Evolutionary conservation across 2,113 vertebrate genomes (phyloP), one percentile per base, ranked within the genome.

Genomic region (Excalfactoria chinensis): DNA sequence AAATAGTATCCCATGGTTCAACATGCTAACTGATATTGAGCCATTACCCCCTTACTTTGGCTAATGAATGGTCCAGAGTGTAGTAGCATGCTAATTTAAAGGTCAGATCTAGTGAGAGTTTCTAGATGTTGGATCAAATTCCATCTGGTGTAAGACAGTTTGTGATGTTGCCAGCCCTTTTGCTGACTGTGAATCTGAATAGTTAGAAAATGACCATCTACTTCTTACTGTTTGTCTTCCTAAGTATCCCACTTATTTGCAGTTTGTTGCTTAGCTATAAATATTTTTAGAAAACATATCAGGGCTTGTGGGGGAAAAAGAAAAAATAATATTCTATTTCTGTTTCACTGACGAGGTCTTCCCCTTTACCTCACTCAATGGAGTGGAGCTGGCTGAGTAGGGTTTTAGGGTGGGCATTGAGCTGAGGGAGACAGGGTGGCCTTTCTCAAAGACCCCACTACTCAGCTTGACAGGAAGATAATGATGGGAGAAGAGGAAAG

Each of bases 101-200:
- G 17, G 9, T 40, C 19, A 1, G 28, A 73, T 81, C 0, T 2
- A 5, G 4, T 2, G 0, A 48, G 26, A 71, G 12, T 11, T 76
- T 75, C 86, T 62, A 48, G 34, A 17, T 18, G 4, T 62, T 51
- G 35, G 5, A 44, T 67, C 1, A 5, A 58, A 34, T 41, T 41
- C 11, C 32, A 46, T 9, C n/a, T 77, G 9, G 13, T 46, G 1
- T 80, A 80, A 79, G 35, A 34, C 13, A 55, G 8, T 18, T 1
- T 67, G 22, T 62, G 19, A 69, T 21, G 16, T 37, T 19, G 20
- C 13, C 53, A 72, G 25, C 28, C 72, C 2, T 79, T 88, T 49
- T 60, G 11, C 32, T 74, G 58, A 34, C 18, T 49, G 5, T 56
- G 30, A n/a, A n/a, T 73, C 41, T 53, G 30, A 64, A 23, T 66